Evolutionary conservation across 2,113 vertebrate genomes (phyloP).

Genomic region (Centropristis striata): DNA sequence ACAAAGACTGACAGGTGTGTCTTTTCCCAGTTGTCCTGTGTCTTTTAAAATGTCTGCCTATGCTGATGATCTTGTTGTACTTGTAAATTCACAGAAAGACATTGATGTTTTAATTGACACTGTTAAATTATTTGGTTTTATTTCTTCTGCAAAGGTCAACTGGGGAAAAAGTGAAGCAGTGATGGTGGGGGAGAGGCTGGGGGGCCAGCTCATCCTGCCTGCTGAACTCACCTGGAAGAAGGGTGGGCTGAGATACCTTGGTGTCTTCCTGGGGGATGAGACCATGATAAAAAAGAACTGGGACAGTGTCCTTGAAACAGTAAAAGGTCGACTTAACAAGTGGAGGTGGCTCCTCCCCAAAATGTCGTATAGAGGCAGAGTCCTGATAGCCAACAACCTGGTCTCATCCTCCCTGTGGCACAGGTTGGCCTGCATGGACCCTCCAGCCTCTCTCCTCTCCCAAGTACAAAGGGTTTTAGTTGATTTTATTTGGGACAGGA

Average conservation of each 20-base stretch:
- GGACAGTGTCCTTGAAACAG: neutral
- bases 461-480: too few relatives aligned
- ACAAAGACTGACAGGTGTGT: neutral
- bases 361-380: too few relatives aligned
- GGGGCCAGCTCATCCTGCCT: neutral
- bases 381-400: too few relatives aligned
- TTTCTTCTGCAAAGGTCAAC: neutral
- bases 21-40: neutral
- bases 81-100: neutral
- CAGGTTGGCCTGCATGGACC: too few relatives aligned
- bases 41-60: neutral
- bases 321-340: neutral
- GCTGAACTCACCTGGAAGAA: neutral
- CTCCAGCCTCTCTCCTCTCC: too few relatives aligned
- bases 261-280: neutral
- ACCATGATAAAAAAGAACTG: neutral
- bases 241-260: neutral
- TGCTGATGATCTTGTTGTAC: neutral
- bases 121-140: neutral
- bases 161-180: neutral
- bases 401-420: too few relatives aligned
- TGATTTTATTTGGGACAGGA: too few relatives aligned
- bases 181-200: neutral
- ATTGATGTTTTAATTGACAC: neutral
- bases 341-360: neutral